These are phyloP conservation scores for Ischnus inquisitorius DNA, from an alignment of 2,888 invertebrate genomes.

Conservation along the genomic window DNA sequence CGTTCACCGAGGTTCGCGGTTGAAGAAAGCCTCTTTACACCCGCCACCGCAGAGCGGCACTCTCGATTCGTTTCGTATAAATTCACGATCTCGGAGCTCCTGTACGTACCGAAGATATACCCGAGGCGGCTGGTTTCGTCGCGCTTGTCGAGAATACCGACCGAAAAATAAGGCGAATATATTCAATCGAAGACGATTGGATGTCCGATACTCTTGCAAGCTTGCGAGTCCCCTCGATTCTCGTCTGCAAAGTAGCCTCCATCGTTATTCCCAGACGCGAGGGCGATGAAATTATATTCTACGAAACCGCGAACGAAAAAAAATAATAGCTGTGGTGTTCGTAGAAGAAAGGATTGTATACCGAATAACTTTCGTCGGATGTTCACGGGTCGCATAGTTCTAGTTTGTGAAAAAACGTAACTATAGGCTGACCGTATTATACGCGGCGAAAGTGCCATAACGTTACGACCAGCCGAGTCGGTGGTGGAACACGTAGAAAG, in stretches of 20 bases:
- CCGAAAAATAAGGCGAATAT: conserved; percentile 60
- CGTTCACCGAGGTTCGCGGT: conserved; percentile 53
- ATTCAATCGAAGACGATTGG: conserved; percentile 62
- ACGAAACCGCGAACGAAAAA: not conserved
- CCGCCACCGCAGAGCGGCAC: conserved; percentile 38
- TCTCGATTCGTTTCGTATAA: conserved; percentile 57
- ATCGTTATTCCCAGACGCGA: not conserved
- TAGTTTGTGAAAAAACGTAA: conserved; percentile 2
- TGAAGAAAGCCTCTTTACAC: conserved; percentile 51
- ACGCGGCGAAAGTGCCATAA: conserved; percentile 2
- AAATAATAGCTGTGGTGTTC: not conserved
- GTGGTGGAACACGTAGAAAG: not conserved
- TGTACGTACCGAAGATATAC: conserved; percentile 22
- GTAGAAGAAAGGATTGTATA: not conserved
- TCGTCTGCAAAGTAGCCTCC: conserved; percentile 10
- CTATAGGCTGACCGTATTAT: conserved; percentile 6
- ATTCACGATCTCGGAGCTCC: conserved; percentile 43
- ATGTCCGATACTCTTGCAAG: conserved; percentile 36
- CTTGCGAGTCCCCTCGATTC: conserved; percentile 28
- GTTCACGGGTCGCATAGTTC: conserved; percentile 21
- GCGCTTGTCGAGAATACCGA: conserved; percentile 53
- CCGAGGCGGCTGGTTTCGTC: not conserved
- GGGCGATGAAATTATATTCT: not conserved
- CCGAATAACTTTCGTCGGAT: conserved; percentile 5
- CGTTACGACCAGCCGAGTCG: not conserved